These are phyloP conservation scores for Muscicapa comitata DNA, from an alignment of 2,797 vertebrate genomes.

Conservation along the genomic window DNA sequence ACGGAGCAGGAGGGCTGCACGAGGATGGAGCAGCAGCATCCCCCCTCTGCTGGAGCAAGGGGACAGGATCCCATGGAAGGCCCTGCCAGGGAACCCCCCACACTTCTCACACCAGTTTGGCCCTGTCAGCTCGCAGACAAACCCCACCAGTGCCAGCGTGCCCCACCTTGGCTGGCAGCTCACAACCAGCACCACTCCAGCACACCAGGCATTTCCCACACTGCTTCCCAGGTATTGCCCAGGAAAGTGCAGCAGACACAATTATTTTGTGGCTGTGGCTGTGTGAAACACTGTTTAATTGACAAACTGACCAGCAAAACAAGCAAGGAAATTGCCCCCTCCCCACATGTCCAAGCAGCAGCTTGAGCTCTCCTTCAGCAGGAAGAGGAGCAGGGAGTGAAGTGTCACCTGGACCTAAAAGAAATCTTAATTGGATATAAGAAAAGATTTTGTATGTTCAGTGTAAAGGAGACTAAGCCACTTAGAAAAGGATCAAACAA, in stretches of 20 bases:
- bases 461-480: slow-evolving; percentile 9
- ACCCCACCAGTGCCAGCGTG: rapidly evolving
- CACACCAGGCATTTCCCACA: rapidly evolving
- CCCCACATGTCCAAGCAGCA: background rate
- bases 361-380: background rate
- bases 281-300: background rate
- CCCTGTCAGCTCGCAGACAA: background rate
- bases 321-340: background rate
- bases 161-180: background rate
- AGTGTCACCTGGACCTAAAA: background rate
- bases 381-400: background rate
- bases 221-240: background rate
- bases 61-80: rapidly evolving
- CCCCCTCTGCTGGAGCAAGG: background rate
- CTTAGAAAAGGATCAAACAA: slow-evolving; percentile 24
- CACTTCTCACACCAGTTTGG: rapidly evolving
- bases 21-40: rapidly evolving
- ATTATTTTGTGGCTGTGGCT: background rate
- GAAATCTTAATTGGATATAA: slow-evolving; percentile 13
- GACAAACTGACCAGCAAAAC: background rate
- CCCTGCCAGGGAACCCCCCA: background rate
- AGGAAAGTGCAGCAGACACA: background rate
- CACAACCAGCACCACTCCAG: background rate
- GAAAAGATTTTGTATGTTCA: slow-evolving; percentile 18
- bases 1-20: rapidly evolving